These are phyloP conservation scores for Drosophila nigritarsus DNA, from an alignment of 2,888 invertebrate genomes.

Conservation along the genomic window DNA sequence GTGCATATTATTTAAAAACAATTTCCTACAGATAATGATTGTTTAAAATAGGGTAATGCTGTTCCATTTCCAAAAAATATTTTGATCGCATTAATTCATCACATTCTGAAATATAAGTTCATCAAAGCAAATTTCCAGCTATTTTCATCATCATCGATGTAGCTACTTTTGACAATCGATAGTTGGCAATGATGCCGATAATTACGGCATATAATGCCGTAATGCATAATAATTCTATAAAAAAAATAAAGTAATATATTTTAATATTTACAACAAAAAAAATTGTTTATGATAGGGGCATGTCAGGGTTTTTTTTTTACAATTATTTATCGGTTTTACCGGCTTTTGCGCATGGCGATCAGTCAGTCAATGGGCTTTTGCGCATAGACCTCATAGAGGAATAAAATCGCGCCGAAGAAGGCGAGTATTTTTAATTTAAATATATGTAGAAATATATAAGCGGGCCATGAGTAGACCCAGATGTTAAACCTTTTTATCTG, in stretches of 20 bases:
- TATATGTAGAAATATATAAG: neutral
- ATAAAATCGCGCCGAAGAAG: neutral
- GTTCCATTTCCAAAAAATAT: neutral
- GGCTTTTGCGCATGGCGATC: neutral
- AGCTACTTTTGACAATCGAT: neutral
- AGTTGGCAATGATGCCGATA: neutral
- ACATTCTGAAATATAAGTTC: neutral
- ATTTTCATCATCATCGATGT: neutral
- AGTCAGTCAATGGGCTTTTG: neutral
- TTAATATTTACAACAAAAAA: neutral
- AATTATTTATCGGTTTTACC: neutral
- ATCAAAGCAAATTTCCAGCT: neutral
- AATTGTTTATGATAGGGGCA: neutral
- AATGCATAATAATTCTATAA: too few relatives aligned
- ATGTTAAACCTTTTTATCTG: neutral
- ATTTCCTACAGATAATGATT: neutral
- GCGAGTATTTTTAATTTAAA: too few relatives aligned
- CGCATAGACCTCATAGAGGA: neutral
- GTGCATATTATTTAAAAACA: neutral
- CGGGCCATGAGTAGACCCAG: neutral
- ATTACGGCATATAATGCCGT: neutral
- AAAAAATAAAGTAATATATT: neutral
- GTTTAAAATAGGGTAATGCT: neutral
- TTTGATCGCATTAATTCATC: neutral
- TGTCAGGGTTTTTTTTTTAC: neutral